Base-by-base conservation (phyloP, 30 jellyfish, hydroid and myxozoan species). In the Turritopsis dohrnii region DNA sequence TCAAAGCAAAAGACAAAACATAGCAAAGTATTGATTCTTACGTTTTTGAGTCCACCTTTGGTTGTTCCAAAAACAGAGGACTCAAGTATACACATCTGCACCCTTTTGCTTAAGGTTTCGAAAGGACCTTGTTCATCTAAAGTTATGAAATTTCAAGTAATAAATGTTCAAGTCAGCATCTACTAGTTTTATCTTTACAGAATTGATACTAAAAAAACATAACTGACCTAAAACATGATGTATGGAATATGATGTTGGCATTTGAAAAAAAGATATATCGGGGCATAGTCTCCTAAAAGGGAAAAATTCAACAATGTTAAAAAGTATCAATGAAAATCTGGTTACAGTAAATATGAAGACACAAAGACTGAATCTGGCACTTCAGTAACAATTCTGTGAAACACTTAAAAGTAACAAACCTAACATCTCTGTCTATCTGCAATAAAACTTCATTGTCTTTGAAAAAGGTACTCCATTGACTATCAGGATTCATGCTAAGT, bases 391-490 rank as follows among this genome's bases (percentile, higher is more conserved):
- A n/a, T n/a, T n/a, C n/a, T n/a, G n/a, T n/a, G n/a, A n/a, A n/a
- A n/a, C n/a, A n/a, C n/a, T n/a, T n/a, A n/a, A n/a, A n/a, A n/a
- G n/a, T n/a, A n/a, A 79, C 90, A 19, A 19, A 93, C 98, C 98
- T 93, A 54, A 88, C 98, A 88, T 93, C 98, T 88, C 96, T 66
- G 65, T 93, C 98, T 22, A 93, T 93, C 75, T 93, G 98, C 17
- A 93, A 89, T 28, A 93, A 88, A 7, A 93, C 96, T 88, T 93
- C 96, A 75, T 93, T 93, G 72, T 93, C 98, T 69, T 93, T 93
- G 80, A 93, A 93, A 83, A 82, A 93, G 26, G 98, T 93, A 30
- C 82, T 90, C 98, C 98, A 93, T 83, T 89, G 93, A 71, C 98
- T 93, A 16, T 83, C 95, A 1, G 96, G 96, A 52, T 85, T 89